Percentiles rank a stretch among this genome's conserved stretches.
These are phyloP conservation scores for Macropus fuliginosus DNA, from an alignment of 2,797 vertebrate species.

Conservation along the genomic window DNA sequence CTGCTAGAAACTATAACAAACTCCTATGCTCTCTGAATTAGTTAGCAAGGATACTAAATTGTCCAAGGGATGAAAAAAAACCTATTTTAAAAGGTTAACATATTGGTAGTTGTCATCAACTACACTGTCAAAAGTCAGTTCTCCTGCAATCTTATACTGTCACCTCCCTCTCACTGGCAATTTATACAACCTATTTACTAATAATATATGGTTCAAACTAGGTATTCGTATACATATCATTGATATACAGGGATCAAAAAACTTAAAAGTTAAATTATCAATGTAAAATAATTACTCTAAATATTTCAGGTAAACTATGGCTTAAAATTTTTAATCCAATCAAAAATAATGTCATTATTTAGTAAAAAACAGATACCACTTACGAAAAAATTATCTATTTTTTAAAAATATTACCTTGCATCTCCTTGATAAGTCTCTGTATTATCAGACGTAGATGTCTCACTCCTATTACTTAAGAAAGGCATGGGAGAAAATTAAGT, in stretches of 20 bases:
- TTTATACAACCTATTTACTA: neutral
- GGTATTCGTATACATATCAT: neutral
- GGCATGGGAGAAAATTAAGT: neutral
- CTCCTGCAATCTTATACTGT: neutral
- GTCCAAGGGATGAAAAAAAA: neutral
- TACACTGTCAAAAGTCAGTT: neutral
- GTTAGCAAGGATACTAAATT: neutral
- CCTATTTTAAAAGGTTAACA: neutral
- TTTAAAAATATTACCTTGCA: conserved; percentile 82
- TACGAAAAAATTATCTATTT: conserved; percentile 44
- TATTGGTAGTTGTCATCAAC: neutral
- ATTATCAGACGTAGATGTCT: conserved; percentile 82
- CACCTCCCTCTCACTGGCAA: neutral
- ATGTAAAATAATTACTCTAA: neutral
- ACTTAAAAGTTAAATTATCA: neutral
- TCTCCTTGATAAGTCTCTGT: conserved; percentile 84
- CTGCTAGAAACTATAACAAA: conserved; percentile 9
- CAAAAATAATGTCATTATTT: conserved; percentile 46
- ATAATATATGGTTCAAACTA: neutral
- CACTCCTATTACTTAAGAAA: conserved; percentile 85
- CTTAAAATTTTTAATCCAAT: conserved; percentile 29
- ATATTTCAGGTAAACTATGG: neutral
- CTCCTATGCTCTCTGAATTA: neutral
- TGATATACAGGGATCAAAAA: neutral
- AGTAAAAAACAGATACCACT: conserved; percentile 42